A percentile compares a stretch with the other conserved stretches of the same genome.
Evolutionary conservation across 2,113 vertebrate species (phyloP).

Genomic region (Furnarius figulus): DNA sequence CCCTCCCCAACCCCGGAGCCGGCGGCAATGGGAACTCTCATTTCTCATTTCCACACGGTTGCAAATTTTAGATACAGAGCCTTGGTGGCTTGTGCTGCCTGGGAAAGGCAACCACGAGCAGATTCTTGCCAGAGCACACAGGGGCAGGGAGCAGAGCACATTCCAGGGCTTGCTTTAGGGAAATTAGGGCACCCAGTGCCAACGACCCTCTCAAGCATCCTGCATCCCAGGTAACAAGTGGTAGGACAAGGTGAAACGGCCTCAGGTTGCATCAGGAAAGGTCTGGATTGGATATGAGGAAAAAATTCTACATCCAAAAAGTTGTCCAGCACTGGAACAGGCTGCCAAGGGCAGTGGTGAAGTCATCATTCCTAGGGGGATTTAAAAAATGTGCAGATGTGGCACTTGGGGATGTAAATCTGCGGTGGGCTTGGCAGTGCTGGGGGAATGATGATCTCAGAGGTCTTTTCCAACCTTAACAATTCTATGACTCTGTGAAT

Average conservation of each 20-base stretch:
- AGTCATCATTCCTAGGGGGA: neutral
- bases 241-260: neutral
- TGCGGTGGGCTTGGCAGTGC: neutral
- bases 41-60: neutral
- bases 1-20: neutral
- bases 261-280: neutral
- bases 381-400: neutral
- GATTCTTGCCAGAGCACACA: rapidly evolving
- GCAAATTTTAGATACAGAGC: neutral
- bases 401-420: neutral
- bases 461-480: neutral
- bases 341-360: neutral
- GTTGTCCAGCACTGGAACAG: neutral
- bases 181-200: neutral
- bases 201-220: neutral
- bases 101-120: neutral
- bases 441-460: neutral
- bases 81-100: neutral
- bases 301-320: neutral
- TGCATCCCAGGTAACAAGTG: neutral
- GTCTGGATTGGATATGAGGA: neutral
- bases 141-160: neutral
- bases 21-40: neutral
- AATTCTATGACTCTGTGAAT: neutral
- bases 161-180: neutral